These are phyloP conservation scores for Anolis sagrei DNA, from an alignment of 2,113 vertebrate genomes.

Conservation along the genomic window DNA sequence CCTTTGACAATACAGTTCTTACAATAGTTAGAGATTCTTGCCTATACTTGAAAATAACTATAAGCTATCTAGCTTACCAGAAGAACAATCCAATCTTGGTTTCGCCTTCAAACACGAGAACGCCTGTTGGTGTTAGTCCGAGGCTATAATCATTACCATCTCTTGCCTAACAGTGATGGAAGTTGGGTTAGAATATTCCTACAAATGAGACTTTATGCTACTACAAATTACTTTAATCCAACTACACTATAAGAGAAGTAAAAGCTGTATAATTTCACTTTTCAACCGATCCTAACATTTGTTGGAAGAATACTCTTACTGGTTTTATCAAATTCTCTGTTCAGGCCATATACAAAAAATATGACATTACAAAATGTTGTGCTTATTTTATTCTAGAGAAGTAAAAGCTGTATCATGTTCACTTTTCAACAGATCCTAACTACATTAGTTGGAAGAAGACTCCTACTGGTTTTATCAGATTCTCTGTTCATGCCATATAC, in stretches of 20 bases:
- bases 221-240: conserved; percentile 17
- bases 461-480: background rate
- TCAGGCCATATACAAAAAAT: background rate
- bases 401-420: background rate
- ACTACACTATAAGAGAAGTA: background rate
- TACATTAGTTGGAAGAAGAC: conserved; percentile 3
- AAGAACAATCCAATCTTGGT: conserved; percentile 99
- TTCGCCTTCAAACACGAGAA: conserved; percentile 97
- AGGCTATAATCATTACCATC: conserved; percentile 98
- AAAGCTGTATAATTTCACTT: background rate
- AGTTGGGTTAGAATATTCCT: conserved; percentile 28
- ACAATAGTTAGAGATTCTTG: fast-evolving
- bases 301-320: background rate
- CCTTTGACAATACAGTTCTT: too few species aligned
- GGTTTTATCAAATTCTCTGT: background rate
- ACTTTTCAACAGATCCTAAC: background rate
- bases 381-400: conserved; percentile 3
- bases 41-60: fast-evolving
- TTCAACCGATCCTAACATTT: background rate
- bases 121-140: conserved; percentile 95
- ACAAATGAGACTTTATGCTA: background rate
- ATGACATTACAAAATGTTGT: background rate
- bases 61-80: conserved; percentile 81
- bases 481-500: background rate
- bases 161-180: conserved; percentile 83